Evolutionary conservation across 2,113 vertebrate genomes (phyloP), one percentile per base, ranked within the genome.

Genomic region (Dipodomys ordii): DNA sequence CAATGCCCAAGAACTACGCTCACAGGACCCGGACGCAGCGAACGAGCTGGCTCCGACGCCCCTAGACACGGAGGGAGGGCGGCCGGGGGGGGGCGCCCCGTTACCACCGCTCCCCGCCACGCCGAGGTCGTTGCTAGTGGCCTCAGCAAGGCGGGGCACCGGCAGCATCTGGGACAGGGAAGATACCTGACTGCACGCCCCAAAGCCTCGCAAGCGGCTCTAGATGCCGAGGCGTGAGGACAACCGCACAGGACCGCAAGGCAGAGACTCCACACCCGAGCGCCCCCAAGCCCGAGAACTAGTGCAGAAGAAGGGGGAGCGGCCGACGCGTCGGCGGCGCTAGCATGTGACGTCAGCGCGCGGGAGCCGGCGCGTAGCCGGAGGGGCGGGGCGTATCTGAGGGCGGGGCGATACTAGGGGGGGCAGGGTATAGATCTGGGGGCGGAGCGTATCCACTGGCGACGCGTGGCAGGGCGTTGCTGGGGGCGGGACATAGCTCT

Each of bases 291-390:
- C 1, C 76, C 57, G 1, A 7, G 3, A 13, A 23, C 11, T 1
- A 22, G 25, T 0, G 64, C 35, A 5, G 32, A 19, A 1, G 1
- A 13, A 32, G n/a, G n/a, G 53, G 65, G 67, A 88, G 77, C 49
- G 71, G 88, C 57, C 25, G 13, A 8, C 35, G 46, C 85, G 90
- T 65, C 91, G 19, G 62, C 3, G 94, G 91, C 96, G 96, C 96
- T 2, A 62, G 46, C 87, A 46, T 90, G 65, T 96, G 96, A 96
- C 95, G 97, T 95, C 78, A 90, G 64, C 68, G 32, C 62, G 82
- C 92, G 44, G 72, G 32, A 73, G 72, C 25, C 39, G 20, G 83
- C 28, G 20, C 4, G 46, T 57, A 4, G 12, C 7, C 1, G 12
- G 19, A 23, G 60, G 35, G 46, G n/a, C 35, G 8, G 1, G 28